Conservation (phyloP, 2,113 vertebrate species). For the Apodemus sylvaticus region DNA sequence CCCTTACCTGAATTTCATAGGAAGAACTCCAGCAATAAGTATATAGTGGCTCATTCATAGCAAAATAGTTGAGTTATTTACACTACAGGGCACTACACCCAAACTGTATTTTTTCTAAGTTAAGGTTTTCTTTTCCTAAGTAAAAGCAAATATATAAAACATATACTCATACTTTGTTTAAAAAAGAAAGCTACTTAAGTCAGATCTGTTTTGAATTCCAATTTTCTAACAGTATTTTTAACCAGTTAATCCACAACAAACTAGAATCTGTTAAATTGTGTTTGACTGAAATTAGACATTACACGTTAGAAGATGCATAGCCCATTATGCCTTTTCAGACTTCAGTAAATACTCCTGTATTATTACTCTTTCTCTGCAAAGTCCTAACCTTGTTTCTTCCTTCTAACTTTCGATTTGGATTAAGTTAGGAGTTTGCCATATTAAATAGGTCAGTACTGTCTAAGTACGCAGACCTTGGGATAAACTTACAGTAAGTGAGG, state of each 20-base stretch:
- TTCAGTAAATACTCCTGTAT: constrained; percentile 17
- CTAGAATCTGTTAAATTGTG: constrained; percentile 15
- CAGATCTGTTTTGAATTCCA: constrained; percentile 61
- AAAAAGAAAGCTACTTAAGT: constrained; percentile 65
- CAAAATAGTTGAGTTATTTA: constrained; percentile 83
- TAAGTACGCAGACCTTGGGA: not conserved
- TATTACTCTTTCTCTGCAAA: constrained; percentile 5
- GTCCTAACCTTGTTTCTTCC: constrained; percentile 32
- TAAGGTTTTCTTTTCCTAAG: constrained; percentile 59
- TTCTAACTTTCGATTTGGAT: constrained; percentile 32
- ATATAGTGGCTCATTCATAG: constrained; percentile 86
- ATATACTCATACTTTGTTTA: constrained; percentile 65
- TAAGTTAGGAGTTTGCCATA: constrained; percentile 19
- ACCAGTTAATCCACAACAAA: constrained; percentile 52
- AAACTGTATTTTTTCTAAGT: constrained; percentile 77
- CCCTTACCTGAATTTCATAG: constrained; percentile 83
- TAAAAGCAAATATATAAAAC: constrained; percentile 77
- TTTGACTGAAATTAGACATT: constrained; percentile 26
- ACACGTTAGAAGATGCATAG: not conserved
- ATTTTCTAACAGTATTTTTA: constrained; percentile 62
- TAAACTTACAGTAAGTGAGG: constrained; percentile 2
- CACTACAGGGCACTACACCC: constrained; percentile 77
- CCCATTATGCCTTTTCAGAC: constrained; percentile 20
- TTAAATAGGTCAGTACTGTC: constrained; percentile 2
- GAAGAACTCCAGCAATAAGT: constrained; percentile 83